Evolutionary conservation across 1,140 invertebrate species (phyloP).

Genomic region (Vanessa atalanta): DNA sequence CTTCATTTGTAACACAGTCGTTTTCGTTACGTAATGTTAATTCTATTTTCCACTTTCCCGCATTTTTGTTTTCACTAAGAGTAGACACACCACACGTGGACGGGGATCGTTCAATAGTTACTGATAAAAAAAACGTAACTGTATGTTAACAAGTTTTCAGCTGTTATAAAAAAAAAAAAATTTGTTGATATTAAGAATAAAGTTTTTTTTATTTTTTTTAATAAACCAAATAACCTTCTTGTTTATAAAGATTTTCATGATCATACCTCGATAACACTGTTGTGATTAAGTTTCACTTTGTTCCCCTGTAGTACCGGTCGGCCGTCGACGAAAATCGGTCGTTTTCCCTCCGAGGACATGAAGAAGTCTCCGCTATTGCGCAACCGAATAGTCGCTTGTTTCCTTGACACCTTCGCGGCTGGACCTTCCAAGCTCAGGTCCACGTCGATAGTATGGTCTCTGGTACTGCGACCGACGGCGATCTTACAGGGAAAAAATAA

Average conservation of each 20-base stretch:
- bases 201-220: too few relatives aligned
- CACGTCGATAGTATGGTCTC: slow-evolving; percentile 95
- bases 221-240: too few relatives aligned
- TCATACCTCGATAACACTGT: slow-evolving; percentile 94
- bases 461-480: slow-evolving; percentile 93
- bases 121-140: too few relatives aligned
- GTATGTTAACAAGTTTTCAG: too few relatives aligned
- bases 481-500: slow-evolving; percentile 83
- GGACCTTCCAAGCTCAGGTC: slow-evolving; percentile 96
- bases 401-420: slow-evolving; percentile 90
- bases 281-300: slow-evolving; percentile 94
- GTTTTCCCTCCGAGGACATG: slow-evolving; percentile 96
- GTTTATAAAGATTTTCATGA: neutral
- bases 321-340: slow-evolving; percentile 96
- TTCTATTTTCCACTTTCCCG: too few relatives aligned
- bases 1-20: too few relatives aligned
- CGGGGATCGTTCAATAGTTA: too few relatives aligned
- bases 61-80: too few relatives aligned
- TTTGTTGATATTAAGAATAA: too few relatives aligned
- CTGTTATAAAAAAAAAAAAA: too few relatives aligned
- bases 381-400: slow-evolving; percentile 94
- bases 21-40: too few relatives aligned
- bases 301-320: slow-evolving; percentile 92
- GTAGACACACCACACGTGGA: too few relatives aligned
- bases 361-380: slow-evolving; percentile 96